A percentile compares a stretch with the other conserved stretches of the same genome.
These are phyloP conservation scores for Eupristina koningsbergeri DNA, from an alignment of 1,140 invertebrate species.

Conservation along the genomic window DNA sequence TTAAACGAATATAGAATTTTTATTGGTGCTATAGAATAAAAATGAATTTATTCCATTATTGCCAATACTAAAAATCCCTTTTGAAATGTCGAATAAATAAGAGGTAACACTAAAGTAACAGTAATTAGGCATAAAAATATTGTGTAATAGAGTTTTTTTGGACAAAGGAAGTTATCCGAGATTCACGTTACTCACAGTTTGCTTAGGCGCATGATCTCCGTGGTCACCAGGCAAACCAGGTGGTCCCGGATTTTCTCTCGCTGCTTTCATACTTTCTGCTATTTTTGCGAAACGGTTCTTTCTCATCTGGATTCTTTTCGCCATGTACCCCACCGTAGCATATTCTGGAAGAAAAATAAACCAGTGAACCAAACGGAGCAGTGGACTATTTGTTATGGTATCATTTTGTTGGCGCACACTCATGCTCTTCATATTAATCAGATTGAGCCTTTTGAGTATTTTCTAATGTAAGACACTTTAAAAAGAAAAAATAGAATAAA, in stretches of 20 bases:
- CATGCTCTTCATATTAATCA: too few species aligned
- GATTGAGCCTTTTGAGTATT: too few species aligned
- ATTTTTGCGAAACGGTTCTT: constrained; percentile 94
- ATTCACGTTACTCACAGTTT: constrained; percentile 78
- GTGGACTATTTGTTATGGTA: too few species aligned
- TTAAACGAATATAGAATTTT: too few species aligned
- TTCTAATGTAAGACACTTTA: too few species aligned
- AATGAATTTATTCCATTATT: too few species aligned
- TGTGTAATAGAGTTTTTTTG: background rate
- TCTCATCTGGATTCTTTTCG: constrained; percentile 94
- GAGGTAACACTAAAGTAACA: background rate
- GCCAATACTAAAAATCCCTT: background rate
- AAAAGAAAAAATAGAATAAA: too few species aligned
- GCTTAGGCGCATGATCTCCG: constrained; percentile 81
- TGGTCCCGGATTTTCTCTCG: constrained; percentile 79
- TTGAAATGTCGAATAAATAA: background rate
- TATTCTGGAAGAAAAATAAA: constrained; percentile 80
- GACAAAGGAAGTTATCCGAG: background rate
- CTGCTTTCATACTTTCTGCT: constrained; percentile 89
- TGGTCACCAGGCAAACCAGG: constrained; percentile 75
- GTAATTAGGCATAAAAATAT: background rate
- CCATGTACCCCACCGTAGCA: constrained; percentile 95
- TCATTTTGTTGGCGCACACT: too few species aligned
- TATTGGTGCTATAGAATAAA: too few species aligned
- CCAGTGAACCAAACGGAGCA: too few species aligned